Percentiles rank a stretch among this genome's conserved stretches.
These are phyloP conservation scores for Solea senegalensis DNA, from an alignment of 2,113 vertebrate genomes.

Conservation along the genomic window DNA sequence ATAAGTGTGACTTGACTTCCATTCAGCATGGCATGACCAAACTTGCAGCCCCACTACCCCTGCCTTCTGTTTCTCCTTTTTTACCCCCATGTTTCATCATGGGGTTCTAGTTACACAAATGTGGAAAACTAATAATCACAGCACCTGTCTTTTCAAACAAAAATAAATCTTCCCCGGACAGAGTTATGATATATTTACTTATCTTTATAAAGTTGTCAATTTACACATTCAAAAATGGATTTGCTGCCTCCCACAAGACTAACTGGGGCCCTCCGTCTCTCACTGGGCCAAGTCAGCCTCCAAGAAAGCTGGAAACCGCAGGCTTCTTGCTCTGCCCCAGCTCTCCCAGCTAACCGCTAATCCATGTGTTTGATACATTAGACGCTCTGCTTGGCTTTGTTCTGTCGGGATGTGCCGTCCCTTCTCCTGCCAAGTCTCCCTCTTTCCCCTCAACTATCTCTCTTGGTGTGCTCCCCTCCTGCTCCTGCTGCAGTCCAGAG, in stretches of 20 bases:
- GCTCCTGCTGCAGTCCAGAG: conserved; percentile 69
- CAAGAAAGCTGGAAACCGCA: conserved; percentile 77
- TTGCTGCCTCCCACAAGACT: conserved; percentile 74
- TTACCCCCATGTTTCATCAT: conserved; percentile 40
- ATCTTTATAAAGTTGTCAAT: conserved; percentile 77
- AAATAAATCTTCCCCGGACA: conserved; percentile 63
- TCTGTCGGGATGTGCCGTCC: conserved; percentile 73
- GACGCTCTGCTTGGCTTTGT: conserved; percentile 76
- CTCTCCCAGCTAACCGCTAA: conserved; percentile 80
- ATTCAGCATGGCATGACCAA: conserved; percentile 9
- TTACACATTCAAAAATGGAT: conserved; percentile 75
- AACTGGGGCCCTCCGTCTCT: conserved; percentile 62
- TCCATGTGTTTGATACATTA: conserved; percentile 86
- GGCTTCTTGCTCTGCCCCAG: conserved; percentile 68
- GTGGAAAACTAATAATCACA: conserved; percentile 70
- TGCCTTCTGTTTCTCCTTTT: conserved; percentile 28
- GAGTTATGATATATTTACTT: conserved; percentile 76
- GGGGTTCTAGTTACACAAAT: conserved; percentile 57
- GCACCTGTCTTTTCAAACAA: conserved; percentile 70
- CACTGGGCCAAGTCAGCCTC: conserved; percentile 72
- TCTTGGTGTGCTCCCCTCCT: conserved; percentile 37
- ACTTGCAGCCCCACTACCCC: conserved; percentile 10
- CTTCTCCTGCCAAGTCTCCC: conserved; percentile 72
- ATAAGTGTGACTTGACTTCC: conserved; percentile 5
- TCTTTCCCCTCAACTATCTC: conserved; percentile 63